phyloP scores from a whole-genome alignment of 2,888 invertebrate species.

The Anthophora plumipes region DNA sequence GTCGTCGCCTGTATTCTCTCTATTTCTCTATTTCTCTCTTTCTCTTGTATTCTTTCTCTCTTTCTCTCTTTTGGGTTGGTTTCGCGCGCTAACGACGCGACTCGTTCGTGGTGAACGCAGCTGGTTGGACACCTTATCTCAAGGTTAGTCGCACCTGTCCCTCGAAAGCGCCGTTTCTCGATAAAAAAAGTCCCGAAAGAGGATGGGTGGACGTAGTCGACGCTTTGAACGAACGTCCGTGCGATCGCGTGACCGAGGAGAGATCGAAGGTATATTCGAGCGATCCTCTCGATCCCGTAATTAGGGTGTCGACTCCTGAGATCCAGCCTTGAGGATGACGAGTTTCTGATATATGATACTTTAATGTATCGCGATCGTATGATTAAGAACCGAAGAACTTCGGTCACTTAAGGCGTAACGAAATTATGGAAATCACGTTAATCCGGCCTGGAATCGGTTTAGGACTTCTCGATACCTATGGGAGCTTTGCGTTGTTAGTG shows the following conservation, averaged over 20 bases:
- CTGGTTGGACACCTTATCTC: conserved; percentile 64
- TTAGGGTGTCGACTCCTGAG: conserved; percentile 17
- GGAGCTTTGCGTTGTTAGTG: too few relatives aligned
- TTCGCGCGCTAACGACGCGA: conserved; percentile 34
- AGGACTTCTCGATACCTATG: not conserved
- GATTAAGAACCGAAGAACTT: conserved; percentile 21
- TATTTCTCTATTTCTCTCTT: too few relatives aligned
- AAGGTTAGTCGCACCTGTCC: conserved; percentile 63
- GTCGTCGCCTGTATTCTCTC: conserved; percentile 59
- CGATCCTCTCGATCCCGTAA: conserved; percentile 24
- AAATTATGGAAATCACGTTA: conserved; percentile 51
- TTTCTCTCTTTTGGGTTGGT: not conserved
- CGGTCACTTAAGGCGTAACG: conserved; percentile 19
- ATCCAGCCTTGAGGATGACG: conserved; percentile 37
- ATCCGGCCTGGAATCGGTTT: conserved; percentile 25
- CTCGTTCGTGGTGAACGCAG: conserved; percentile 55
- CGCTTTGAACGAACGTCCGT: not conserved
- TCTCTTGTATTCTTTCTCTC: too few relatives aligned
- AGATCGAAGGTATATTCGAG: not conserved
- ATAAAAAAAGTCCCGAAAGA: conserved; percentile 33
- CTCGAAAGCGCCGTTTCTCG: conserved; percentile 30
- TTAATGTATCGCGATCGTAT: conserved; percentile 49
- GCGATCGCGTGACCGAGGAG: conserved; percentile 42
- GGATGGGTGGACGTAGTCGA: conserved; percentile 24
- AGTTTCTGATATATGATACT: conserved; percentile 58